These are phyloP conservation scores for Elegia similella DNA, from an alignment of 2,888 invertebrate genomes.

Conservation along the genomic window DNA sequence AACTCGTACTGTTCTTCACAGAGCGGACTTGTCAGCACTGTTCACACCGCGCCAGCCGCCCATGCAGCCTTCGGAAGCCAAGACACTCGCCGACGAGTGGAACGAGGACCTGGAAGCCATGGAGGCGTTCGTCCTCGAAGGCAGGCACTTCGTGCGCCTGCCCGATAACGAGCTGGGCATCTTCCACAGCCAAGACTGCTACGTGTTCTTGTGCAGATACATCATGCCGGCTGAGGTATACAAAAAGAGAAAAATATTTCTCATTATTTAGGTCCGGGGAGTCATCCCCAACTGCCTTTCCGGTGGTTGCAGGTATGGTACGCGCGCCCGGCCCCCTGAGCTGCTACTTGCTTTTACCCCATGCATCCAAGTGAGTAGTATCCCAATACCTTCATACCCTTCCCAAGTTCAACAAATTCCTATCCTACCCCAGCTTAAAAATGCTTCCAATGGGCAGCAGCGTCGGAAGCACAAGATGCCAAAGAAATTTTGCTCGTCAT, in stretches of 20 bases:
- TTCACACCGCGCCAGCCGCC: slow-evolving; percentile 97
- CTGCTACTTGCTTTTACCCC: too few species aligned
- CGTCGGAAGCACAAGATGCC: too few species aligned
- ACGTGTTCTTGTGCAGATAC: slow-evolving; percentile 98
- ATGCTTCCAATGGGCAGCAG: too few species aligned
- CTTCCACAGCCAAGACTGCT: slow-evolving; percentile 97
- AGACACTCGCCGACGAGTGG: slow-evolving; percentile 96
- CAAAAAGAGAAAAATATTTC: neutral
- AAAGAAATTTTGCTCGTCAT: too few species aligned
- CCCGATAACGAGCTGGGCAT: slow-evolving; percentile 96
- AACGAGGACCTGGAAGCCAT: slow-evolving; percentile 98
- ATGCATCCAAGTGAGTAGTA: too few species aligned
- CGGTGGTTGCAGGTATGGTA: too few species aligned
- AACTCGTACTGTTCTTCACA: slow-evolving; percentile 38
- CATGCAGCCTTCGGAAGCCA: slow-evolving; percentile 92
- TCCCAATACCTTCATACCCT: too few species aligned
- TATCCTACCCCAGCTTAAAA: too few species aligned
- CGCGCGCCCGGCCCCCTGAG: too few species aligned
- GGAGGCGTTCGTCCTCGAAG: slow-evolving; percentile 98
- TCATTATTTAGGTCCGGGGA: neutral
- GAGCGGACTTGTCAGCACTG: slow-evolving; percentile 95
- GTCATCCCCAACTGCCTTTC: too few species aligned
- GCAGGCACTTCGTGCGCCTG: slow-evolving; percentile 97
- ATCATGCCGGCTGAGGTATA: slow-evolving; percentile 87
- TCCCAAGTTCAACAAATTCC: too few species aligned